phyloP scores from a whole-genome alignment of 1,140 invertebrate species.

The Nasonia vitripennis region DNA sequence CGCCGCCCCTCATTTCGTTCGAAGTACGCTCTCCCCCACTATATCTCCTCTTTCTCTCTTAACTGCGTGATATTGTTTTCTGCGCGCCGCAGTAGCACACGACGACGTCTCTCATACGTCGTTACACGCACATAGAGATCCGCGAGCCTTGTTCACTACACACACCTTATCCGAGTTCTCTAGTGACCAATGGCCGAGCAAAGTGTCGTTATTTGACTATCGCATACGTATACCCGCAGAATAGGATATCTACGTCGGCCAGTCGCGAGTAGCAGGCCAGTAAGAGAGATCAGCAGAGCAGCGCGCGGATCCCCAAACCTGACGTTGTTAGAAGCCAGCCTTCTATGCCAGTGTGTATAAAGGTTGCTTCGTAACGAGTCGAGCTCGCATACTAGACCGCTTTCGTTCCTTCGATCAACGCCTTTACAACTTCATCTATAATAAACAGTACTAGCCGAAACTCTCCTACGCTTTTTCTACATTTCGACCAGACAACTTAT shows the following conservation, averaged over 20 bases:
- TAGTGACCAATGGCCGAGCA: conserved; percentile 64
- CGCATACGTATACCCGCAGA: background rate
- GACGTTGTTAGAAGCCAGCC: conserved; percentile 71
- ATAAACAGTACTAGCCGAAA: background rate
- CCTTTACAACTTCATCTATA: background rate
- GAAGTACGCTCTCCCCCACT: background rate
- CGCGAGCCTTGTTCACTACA: background rate
- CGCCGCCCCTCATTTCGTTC: background rate
- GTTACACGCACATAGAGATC: background rate
- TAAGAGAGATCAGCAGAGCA: conserved; percentile 15
- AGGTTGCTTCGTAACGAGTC: conserved; percentile 75
- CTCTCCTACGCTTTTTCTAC: background rate
- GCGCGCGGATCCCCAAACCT: background rate
- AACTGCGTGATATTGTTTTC: conserved; percentile 11
- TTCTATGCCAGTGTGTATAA: conserved; percentile 94
- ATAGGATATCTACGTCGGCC: background rate
- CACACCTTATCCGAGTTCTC: background rate
- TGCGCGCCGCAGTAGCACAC: background rate
- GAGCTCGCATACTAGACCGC: background rate
- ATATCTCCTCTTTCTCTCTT: background rate
- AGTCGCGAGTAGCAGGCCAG: conserved; percentile 10
- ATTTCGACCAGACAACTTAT: background rate
- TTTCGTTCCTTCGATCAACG: too few relatives aligned
- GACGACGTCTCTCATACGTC: background rate
- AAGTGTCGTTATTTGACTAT: conserved; percentile 56